Conservation (phyloP, 2,797 vertebrate species). For the Molossus alvarezi region DNA sequence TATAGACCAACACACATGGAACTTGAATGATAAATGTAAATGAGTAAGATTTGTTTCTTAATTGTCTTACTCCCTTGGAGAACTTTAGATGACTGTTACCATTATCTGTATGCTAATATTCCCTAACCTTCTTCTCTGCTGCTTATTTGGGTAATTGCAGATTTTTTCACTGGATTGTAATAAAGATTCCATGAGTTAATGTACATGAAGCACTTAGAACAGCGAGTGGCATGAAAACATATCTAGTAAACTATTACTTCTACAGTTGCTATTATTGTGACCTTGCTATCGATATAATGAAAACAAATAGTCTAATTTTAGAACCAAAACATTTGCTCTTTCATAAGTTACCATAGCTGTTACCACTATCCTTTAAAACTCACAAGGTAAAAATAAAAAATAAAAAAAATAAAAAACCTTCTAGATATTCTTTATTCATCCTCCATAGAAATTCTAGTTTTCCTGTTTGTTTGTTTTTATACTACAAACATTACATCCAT, state of each 20-base stretch:
- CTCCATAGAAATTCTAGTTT: neutral
- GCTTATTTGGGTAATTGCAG: neutral
- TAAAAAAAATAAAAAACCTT: neutral
- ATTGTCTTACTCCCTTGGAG: conserved; percentile 2
- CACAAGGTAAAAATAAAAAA: neutral
- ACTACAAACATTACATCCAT: neutral
- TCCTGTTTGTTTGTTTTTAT: neutral
- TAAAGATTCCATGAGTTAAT: conserved; percentile 1
- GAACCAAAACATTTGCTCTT: neutral
- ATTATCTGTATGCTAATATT: neutral
- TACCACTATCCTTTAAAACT: neutral
- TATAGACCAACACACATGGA: neutral
- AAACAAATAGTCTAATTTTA: neutral
- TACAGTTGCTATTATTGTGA: neutral
- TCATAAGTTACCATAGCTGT: neutral
- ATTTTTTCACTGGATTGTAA: conserved; percentile 7
- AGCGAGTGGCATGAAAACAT: conserved; percentile 3
- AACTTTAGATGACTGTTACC: neutral
- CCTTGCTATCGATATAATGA: neutral
- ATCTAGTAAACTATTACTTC: neutral
- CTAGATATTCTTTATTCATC: neutral
- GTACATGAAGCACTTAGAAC: neutral
- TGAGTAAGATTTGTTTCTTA: neutral
- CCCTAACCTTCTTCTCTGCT: neutral
- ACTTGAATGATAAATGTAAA: conserved; percentile 46